Base-by-base conservation (phyloP, 2,888 invertebrate species). In the Busseola fusca region DNA sequence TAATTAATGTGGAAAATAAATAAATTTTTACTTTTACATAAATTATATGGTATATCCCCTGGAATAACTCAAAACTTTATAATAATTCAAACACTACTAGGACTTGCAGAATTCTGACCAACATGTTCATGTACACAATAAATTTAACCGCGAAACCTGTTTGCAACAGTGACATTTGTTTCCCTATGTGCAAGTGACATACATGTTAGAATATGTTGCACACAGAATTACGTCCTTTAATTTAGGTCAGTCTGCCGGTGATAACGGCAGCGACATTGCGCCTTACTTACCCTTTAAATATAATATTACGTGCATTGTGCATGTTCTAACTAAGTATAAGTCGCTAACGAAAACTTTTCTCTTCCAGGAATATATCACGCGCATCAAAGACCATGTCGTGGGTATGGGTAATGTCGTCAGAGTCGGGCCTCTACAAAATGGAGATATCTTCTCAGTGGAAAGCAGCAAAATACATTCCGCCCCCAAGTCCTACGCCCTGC, bases 361-460 rank as follows among this genome's bases (percentile, higher is more conserved):
- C 64, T 73, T 34, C 10, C 90, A 95, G 95, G 95, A 95, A 91
- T 96, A 95, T 83, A 95, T 96, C 62, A 93, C 94, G 7, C 93
- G 95, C 72, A 96, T 97, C 83, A 97, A 97, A 83, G 97, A 97
- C 66, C 97, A 97, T 91, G 97, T 97, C 72, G 97, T 97, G 25
- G 98, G 98, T 9, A 97, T 97, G 95, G 98, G 97, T 68, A 96
- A 96, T 88, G 97, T 97, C 18, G 96, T 96, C 5, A 93, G 97
- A 90, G 96, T 97, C 72, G 96, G 95, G 9, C 96, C 96, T 10
- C 92, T 92, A 78, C 96, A 92, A 85, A 96, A 89, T 76, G 95
- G 95, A 37, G 94, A 95, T 85, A 89, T 94, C 14, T 93, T 92
- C 72, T 93, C 93, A 0, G 91, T 96, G 1, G 95, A 95, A 78